These are phyloP conservation scores for Paramormyrops hopkinsi DNA, from an alignment of 2,797 vertebrate genomes.

Conservation along the genomic window DNA sequence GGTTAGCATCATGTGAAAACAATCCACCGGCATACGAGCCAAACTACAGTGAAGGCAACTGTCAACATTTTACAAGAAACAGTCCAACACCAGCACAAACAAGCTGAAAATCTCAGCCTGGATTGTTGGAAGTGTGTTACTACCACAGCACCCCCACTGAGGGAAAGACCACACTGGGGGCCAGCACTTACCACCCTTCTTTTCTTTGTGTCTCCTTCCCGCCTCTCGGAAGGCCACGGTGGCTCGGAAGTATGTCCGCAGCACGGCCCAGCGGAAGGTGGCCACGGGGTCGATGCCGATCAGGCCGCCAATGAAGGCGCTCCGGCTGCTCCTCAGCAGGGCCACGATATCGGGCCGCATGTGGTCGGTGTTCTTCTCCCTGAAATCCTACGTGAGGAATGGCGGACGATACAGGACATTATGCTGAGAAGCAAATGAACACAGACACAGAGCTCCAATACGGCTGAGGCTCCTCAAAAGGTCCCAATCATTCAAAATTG, in stretches of 20 bases:
- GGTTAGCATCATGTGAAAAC: not conserved
- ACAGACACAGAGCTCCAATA: not conserved
- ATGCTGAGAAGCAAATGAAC: not conserved
- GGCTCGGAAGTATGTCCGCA: conserved; percentile 88
- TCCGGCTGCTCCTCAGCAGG: conserved; percentile 88
- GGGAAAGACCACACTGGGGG: not conserved
- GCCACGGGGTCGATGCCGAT: conserved; percentile 90
- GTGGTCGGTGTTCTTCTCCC: conserved; percentile 98
- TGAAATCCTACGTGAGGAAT: conserved; percentile 73
- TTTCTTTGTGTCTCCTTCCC: conserved; percentile 73
- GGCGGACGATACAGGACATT: not conserved
- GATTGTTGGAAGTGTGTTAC: not conserved
- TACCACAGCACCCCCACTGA: not conserved
- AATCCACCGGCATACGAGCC: not conserved
- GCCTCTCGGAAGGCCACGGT: conserved; percentile 83
- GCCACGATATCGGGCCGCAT: conserved; percentile 96
- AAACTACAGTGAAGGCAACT: not conserved
- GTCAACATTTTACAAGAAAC: not conserved
- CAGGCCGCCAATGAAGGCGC: conserved; percentile 86
- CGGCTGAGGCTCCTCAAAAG: not conserved
- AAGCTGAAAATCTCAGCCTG: not conserved
- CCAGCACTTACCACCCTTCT: conserved; percentile 71
- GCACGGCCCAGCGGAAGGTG: conserved; percentile 91
- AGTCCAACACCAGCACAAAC: not conserved
- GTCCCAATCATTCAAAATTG: not conserved